Evolutionary conservation across 2,888 invertebrate species (phyloP).

Genomic region (Chouioia cunea): DNA sequence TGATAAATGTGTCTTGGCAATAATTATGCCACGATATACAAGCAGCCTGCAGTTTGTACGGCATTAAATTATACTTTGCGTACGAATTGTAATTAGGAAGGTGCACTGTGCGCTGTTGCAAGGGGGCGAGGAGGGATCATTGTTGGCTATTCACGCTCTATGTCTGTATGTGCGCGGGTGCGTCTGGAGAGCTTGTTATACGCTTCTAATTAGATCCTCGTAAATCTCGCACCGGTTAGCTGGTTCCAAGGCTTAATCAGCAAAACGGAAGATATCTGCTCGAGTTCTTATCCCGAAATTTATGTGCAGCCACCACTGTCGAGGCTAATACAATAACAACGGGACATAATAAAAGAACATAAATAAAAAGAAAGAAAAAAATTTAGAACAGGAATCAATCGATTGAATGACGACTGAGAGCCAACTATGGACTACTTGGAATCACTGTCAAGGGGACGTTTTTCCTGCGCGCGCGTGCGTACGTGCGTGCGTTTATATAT

Average conservation of each 20-base stretch:
- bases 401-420: constrained; percentile 38
- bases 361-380: neutral
- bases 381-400: constrained; percentile 42
- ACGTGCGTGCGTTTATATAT: neutral
- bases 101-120: too few relatives aligned
- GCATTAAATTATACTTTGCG: constrained; percentile 34
- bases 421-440: constrained; percentile 38
- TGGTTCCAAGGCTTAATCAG: neutral
- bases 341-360: neutral
- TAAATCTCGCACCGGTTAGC: constrained; percentile 22
- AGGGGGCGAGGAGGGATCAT: too few relatives aligned
- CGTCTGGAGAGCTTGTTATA: too few relatives aligned
- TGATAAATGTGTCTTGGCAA: too few relatives aligned
- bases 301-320: constrained; percentile 6
- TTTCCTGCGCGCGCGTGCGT: neutral
- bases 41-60: neutral
- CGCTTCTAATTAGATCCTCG: constrained; percentile 27
- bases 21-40: too few relatives aligned
- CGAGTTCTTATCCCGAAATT: constrained; percentile 31
- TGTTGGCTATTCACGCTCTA: too few relatives aligned
- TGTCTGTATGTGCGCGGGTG: too few relatives aligned
- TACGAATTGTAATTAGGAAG: constrained; percentile 11
- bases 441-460: constrained; percentile 39
- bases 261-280: too few relatives aligned
- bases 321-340: constrained; percentile 34